phyloP scores from a whole-genome alignment of 1,140 invertebrate genomes.

The Ridgeia piscesae region DNA sequence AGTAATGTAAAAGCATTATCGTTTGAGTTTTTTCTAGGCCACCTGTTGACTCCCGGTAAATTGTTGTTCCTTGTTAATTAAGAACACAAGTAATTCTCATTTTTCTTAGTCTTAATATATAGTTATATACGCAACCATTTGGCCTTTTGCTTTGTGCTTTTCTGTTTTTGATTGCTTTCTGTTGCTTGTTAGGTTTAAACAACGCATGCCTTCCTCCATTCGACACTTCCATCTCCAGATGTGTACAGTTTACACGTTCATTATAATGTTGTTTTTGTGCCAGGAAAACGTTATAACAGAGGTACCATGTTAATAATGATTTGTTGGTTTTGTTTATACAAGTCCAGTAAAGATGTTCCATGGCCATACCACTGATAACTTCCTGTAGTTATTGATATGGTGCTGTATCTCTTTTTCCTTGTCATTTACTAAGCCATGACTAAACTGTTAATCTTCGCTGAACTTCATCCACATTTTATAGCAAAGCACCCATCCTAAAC shows the following conservation, averaged over 20 bases:
- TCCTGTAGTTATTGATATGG: not conserved
- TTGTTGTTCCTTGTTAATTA: not conserved
- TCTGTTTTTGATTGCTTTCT: not conserved
- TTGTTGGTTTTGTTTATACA: not conserved
- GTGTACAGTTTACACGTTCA: not conserved
- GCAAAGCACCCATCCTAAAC: too few species aligned
- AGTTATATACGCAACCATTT: not conserved
- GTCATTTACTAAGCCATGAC: not conserved
- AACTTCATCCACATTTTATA: too few species aligned
- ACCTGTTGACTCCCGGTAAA: not conserved
- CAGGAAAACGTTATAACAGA: not conserved
- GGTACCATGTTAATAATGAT: not conserved
- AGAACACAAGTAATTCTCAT: too few species aligned
- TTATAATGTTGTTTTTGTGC: not conserved
- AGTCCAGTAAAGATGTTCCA: not conserved
- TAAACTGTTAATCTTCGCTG: too few species aligned
- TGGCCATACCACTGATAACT: not conserved
- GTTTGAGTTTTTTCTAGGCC: too few species aligned
- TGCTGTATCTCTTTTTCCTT: not conserved
- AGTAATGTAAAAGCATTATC: too few species aligned
- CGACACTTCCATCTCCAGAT: not conserved
- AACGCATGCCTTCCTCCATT: not conserved
- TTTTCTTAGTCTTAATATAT: not conserved
- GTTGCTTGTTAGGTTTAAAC: not conserved
- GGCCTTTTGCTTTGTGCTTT: not conserved